Conservation (phyloP, 1,140 invertebrate species). For the Drosophila suzukii region DNA sequence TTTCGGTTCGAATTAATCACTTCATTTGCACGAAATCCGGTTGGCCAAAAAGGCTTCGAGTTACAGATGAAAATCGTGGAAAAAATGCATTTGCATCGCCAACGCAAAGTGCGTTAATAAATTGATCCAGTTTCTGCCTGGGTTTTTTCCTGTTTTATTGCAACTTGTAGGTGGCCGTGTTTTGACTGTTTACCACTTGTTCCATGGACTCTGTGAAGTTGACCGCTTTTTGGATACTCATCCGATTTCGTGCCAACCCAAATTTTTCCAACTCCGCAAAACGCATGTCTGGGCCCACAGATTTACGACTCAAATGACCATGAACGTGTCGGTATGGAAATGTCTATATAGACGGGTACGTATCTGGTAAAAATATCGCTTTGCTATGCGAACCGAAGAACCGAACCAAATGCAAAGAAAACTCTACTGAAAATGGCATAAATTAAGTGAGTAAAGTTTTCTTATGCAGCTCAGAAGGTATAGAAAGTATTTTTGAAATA, state of each 20-base stretch:
- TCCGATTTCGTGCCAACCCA: conserved; percentile 51
- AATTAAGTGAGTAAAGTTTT: conserved; percentile 44
- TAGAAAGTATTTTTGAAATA: conserved; percentile 13
- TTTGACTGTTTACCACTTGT: conserved; percentile 56
- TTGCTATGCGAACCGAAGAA: conserved; percentile 43
- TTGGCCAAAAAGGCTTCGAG: conserved; percentile 40
- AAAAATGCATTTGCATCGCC: conserved; percentile 45
- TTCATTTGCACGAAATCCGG: conserved; percentile 44
- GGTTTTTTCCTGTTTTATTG: conserved; percentile 14
- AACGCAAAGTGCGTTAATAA: conserved; percentile 52
- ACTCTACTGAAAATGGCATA: conserved; percentile 39
- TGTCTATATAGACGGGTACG: conserved; percentile 36
- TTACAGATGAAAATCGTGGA: conserved; percentile 43
- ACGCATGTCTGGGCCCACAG: conserved; percentile 53
- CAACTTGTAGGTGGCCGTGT: conserved; percentile 55
- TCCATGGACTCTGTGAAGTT: conserved; percentile 31
- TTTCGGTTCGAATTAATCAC: conserved; percentile 43
- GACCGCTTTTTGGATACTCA: conserved; percentile 29
- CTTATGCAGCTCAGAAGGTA: conserved; percentile 5
- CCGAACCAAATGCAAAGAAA: conserved; percentile 20
- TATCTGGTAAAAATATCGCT: conserved; percentile 48
- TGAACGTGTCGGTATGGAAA: conserved; percentile 60
- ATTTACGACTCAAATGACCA: conserved; percentile 66
- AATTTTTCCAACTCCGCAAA: conserved; percentile 36
- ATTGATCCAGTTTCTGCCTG: conserved; percentile 44